Evolutionary conservation across 1,140 invertebrate species (phyloP), one percentile per base, ranked within the genome.

Genomic region (Microplitis demolitor): DNA sequence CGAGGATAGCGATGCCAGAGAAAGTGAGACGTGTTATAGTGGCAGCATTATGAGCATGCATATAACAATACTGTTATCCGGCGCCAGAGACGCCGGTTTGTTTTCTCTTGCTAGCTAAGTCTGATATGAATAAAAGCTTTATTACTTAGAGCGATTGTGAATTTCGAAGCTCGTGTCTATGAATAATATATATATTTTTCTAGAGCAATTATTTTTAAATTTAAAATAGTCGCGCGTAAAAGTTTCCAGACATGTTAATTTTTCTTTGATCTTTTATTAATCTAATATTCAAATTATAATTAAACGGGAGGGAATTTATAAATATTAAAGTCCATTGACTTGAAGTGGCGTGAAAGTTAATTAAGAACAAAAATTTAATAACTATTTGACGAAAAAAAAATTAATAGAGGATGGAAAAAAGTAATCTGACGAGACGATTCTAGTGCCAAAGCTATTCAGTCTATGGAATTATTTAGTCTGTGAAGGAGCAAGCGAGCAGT

Each of bases 11-110:
- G 33, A 58, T 31, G 69, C 24, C 24, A 24, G 53, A 35, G 63
- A 50, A 56, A 37, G 53, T 45, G 11, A 66, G 70, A 64, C 66
- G 70, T 72, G 54, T 3, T 35, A 69, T 60, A 61, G 51, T 51
- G 35, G 62, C 8, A 50, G 70, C 45, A 66, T 66, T 66, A 66
- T 66, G 63, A 53, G 63, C 62, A 66, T 66, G 62, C 70, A 72
- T 66, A 24, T 2, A 72, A 66, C 70, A 66, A 72, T 66, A 62
- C 70, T 62, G 63, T 72, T 72, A 72, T 66, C 70, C 63, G 45
- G 70, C 62, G 45, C 70, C 70, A 45, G 70, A 39, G 70, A 72
- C 70, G 70, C 62, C 62, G 70, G 70, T 72, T 63, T 35, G 33
- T 45, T 31, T 37, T 34, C 35, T 64, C 8, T 64, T 37, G 9